Evolutionary conservation across 2,797 vertebrate genomes (phyloP).

Genomic region (Phoxinus dragarum): DNA sequence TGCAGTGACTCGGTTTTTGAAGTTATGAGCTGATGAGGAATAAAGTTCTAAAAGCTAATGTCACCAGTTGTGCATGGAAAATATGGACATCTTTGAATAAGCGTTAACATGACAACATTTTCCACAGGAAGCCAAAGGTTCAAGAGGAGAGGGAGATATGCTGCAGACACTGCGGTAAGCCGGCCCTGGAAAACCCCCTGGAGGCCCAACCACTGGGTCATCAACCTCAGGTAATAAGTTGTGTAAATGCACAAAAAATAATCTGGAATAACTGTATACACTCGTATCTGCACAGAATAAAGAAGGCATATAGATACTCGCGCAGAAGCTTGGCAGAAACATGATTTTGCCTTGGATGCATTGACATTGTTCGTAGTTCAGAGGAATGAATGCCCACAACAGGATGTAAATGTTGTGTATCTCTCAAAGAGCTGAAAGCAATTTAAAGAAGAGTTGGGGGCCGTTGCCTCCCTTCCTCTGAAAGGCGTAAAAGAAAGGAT

Average conservation of each 20-base stretch:
- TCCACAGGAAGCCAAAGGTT: constrained; percentile 57
- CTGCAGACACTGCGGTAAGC: constrained; percentile 60
- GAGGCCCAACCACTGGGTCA: constrained; percentile 47
- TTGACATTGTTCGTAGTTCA: neutral
- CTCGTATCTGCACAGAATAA: neutral
- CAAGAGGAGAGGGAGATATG: constrained; percentile 44
- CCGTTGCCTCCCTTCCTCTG: constrained; percentile 10
- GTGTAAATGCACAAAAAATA: neutral
- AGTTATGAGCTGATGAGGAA: neutral
- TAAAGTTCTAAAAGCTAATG: neutral
- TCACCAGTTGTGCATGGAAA: neutral
- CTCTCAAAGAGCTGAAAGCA: constrained; percentile 14
- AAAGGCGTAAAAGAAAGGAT: constrained; percentile 5
- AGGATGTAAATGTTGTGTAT: constrained; percentile 29
- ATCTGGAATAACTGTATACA: neutral
- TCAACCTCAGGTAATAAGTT: constrained; percentile 66
- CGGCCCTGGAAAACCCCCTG: constrained; percentile 58
- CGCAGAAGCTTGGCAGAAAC: neutral
- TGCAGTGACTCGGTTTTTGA: neutral
- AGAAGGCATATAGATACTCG: neutral
- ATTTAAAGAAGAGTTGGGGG: neutral
- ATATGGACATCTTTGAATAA: constrained; percentile 25
- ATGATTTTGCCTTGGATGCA: constrained; percentile 6
- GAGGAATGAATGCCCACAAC: constrained; percentile 28
- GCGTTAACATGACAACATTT: constrained; percentile 22